Percentiles rank a stretch among this genome's conserved stretches.
Conservation (phyloP, 2,888 invertebrate species). For the Eremobia ochroleuca region DNA sequence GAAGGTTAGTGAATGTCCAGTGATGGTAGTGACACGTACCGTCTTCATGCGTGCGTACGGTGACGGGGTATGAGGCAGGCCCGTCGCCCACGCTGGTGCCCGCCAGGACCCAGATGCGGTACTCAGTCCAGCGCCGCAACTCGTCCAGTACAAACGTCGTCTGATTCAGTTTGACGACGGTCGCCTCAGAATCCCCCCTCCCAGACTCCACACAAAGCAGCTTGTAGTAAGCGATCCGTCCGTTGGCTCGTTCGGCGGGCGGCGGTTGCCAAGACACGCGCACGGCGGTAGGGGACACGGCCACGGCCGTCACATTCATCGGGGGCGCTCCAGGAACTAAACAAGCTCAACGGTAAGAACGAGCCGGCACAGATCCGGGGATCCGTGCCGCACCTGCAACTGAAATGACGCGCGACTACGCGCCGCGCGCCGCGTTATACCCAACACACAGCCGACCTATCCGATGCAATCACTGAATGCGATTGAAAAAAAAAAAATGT, state of each 20-base stretch:
- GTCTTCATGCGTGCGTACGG: conserved; percentile 99
- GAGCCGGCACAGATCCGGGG: conserved; percentile 58
- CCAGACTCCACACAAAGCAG: conserved; percentile 97
- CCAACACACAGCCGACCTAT: conserved; percentile 73
- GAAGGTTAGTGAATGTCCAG: conserved; percentile 51
- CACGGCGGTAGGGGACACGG: conserved; percentile 97
- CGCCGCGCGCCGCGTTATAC: conserved; percentile 74
- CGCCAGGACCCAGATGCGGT: conserved; percentile 98
- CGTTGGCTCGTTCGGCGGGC: conserved; percentile 97
- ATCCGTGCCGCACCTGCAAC: conserved; percentile 79
- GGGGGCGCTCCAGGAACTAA: conserved; percentile 99
- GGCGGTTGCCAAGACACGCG: conserved; percentile 98
- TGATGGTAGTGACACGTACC: conserved; percentile 94
- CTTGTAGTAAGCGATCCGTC: conserved; percentile 98
- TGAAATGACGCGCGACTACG: conserved; percentile 73
- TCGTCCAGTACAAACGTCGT: conserved; percentile 96
- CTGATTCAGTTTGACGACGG: conserved; percentile 94
- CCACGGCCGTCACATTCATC: conserved; percentile 97
- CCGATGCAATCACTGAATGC: conserved; percentile 91
- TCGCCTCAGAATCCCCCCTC: conserved; percentile 96
- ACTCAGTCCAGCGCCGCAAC: conserved; percentile 98
- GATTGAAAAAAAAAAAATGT: conserved; percentile 83
- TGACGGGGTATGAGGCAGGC: conserved; percentile 97
- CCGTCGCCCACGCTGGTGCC: conserved; percentile 99
- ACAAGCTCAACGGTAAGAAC: conserved; percentile 81